These are phyloP conservation scores for Kryptolebias marmoratus DNA, from an alignment of 2,113 vertebrate genomes.

Conservation along the genomic window DNA sequence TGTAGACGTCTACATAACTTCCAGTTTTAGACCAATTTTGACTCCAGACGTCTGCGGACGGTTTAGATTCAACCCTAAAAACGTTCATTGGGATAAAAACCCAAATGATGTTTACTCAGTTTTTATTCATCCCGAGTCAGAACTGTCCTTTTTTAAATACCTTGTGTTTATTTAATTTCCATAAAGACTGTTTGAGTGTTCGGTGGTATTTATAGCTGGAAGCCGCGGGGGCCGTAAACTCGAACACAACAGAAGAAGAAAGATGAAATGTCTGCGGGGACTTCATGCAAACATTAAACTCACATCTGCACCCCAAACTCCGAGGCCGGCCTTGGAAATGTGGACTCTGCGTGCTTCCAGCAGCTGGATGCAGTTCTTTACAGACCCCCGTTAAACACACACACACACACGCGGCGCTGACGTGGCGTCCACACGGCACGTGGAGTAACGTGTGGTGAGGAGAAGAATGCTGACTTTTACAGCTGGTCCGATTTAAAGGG, in stretches of 20 bases:
- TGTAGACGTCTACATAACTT: no score
- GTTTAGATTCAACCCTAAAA: no score
- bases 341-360: conserved; percentile 40
- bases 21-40: no score
- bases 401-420: conserved; percentile 42
- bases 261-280: neutral
- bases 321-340: conserved; percentile 23
- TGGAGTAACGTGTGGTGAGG: conserved; percentile 24
- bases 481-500: conserved; percentile 51
- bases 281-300: conserved; percentile 10
- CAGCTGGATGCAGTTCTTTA: conserved; percentile 18
- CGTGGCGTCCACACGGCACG: conserved; percentile 59
- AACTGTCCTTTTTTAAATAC: no score
- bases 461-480: neutral
- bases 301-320: conserved; percentile 20
- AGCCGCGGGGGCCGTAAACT: conserved; percentile 21
- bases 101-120: no score
- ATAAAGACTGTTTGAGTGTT: neutral
- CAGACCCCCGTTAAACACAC: conserved; percentile 25
- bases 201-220: conserved; percentile 36
- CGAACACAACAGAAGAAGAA: neutral
- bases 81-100: no score
- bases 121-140: no score
- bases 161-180: neutral
- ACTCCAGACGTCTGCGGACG: no score